These are phyloP conservation scores for Pelecanus crispus DNA, from an alignment of 2,113 vertebrate species.

Conservation along the genomic window DNA sequence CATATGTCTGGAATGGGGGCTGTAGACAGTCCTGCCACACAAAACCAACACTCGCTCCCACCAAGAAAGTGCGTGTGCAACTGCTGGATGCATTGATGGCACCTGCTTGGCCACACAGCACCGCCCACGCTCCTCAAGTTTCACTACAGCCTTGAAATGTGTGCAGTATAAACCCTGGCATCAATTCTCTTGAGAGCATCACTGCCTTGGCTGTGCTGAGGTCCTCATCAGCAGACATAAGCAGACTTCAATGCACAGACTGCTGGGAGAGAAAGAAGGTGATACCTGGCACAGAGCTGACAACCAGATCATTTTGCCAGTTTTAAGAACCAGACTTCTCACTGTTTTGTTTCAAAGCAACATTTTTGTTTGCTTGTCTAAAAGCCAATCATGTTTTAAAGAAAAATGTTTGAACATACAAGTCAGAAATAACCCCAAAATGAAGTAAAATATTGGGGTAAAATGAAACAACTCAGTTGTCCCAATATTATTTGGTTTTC, in stretches of 20 bases:
- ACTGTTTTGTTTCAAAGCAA: not conserved
- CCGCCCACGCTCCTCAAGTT: not conserved
- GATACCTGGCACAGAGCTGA: not conserved
- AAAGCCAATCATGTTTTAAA: not conserved
- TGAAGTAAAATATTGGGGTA: not conserved
- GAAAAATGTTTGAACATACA: not conserved
- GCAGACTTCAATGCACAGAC: not conserved
- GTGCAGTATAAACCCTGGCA: rapidly evolving
- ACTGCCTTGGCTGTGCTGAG: not conserved
- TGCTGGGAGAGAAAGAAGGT: not conserved
- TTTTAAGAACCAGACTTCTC: not conserved
- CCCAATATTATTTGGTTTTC: not conserved
- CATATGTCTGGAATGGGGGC: rapidly evolving
- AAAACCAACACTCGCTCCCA: not conserved
- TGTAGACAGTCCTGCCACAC: not conserved
- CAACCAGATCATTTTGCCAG: not conserved
- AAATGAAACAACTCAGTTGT: not conserved
- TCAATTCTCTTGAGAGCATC: not conserved
- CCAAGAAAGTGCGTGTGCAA: rapidly evolving
- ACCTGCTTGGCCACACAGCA: not conserved
- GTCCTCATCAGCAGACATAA: not conserved
- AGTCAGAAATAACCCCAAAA: not conserved
- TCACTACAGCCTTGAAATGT: not conserved
- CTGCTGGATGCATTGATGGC: not conserved
- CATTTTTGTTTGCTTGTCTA: not conserved